Conservation (phyloP, 2,888 invertebrate genomes). For the Synergus itoensis region DNA sequence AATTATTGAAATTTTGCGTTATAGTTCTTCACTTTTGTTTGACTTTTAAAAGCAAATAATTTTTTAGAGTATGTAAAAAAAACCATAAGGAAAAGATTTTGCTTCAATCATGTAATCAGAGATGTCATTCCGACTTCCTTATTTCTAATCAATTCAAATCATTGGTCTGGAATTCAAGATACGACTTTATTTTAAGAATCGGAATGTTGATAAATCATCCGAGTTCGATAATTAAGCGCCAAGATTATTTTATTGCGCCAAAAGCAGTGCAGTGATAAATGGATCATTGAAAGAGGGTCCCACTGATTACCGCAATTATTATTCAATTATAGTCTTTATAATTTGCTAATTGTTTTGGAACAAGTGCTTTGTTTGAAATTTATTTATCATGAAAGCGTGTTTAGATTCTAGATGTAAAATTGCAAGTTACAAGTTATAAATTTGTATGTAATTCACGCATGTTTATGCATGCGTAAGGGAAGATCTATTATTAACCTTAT, state of each 20-base stretch:
- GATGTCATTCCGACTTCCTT: neutral
- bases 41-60: neutral
- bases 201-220: too few relatives aligned
- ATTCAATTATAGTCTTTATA: slow-evolving; percentile 1
- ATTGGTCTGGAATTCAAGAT: neutral
- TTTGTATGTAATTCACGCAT: neutral
- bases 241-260: neutral
- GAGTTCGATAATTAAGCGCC: too few relatives aligned
- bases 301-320: slow-evolving; percentile 2
- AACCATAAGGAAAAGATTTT: neutral
- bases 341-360: neutral
- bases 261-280: neutral
- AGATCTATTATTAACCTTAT: slow-evolving; percentile 19
- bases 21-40: neutral
- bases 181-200: neutral
- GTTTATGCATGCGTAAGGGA: neutral
- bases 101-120: neutral
- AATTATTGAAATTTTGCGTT: slow-evolving; percentile 18
- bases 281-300: neutral
- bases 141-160: neutral
- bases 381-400: neutral
- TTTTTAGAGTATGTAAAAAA: neutral
- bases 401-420: neutral
- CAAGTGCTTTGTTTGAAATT: neutral
- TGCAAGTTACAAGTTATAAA: neutral